Conservation (phyloP, 2,888 invertebrate species). For the Agrenia bidenticulata region DNA sequence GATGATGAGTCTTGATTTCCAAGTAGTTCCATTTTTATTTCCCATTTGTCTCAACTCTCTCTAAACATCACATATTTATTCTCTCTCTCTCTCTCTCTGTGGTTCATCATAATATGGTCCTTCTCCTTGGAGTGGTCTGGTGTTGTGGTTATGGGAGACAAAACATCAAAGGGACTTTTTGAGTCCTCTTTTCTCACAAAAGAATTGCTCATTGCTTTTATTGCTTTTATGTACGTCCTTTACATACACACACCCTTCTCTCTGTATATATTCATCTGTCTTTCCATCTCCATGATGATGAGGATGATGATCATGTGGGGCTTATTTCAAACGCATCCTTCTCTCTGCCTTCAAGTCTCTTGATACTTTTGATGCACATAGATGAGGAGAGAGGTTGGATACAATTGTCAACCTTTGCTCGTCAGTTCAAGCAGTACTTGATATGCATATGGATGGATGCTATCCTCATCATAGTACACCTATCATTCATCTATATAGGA, state of each 20-base stretch:
- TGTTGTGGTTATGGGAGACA: conserved; percentile 7
- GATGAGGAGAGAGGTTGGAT: too few species aligned
- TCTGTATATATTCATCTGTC: too few species aligned
- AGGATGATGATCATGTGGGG: neutral
- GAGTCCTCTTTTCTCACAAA: conserved; percentile 12
- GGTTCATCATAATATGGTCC: too few species aligned
- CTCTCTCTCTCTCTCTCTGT: too few species aligned
- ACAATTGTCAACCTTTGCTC: too few species aligned
- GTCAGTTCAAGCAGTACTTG: too few species aligned
- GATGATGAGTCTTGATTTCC: conserved; percentile 4
- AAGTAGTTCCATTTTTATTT: neutral
- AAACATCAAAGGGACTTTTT: conserved; percentile 25
- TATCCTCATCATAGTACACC: too few species aligned
- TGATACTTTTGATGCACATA: too few species aligned
- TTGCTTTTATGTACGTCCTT: conserved; percentile 8
- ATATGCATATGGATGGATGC: too few species aligned
- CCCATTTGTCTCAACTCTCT: neutral
- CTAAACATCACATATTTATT: conserved; percentile 1
- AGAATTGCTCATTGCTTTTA: conserved; percentile 20
- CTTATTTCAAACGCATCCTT: too few species aligned
- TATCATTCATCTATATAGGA: too few species aligned
- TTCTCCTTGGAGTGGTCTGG: conserved; percentile 3
- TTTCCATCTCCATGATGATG: neutral
- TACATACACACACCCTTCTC: neutral
- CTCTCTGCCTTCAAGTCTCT: too few species aligned